Evolutionary conservation across 2,113 vertebrate species (phyloP).

Genomic region (Tyrannus savana): DNA sequence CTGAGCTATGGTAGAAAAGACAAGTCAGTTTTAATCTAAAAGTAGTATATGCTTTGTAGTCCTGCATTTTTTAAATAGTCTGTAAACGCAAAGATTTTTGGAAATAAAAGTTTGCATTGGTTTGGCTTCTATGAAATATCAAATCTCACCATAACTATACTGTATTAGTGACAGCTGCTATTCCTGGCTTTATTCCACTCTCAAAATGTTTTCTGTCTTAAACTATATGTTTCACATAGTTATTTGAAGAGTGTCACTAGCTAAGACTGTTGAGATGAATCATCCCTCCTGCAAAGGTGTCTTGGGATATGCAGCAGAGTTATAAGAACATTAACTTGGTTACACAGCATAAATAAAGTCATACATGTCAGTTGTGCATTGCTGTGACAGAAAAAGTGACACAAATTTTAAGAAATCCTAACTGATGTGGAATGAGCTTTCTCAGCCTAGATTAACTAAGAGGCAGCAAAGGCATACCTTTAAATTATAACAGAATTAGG

Average conservation of each 20-base stretch:
- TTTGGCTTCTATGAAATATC: background rate
- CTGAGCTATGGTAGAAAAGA: background rate
- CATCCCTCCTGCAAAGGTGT: conserved; percentile 30
- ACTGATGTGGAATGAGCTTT: background rate
- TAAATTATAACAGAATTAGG: background rate
- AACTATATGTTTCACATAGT: conserved; percentile 1
- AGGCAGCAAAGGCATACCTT: background rate
- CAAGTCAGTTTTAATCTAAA: background rate
- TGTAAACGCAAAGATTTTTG: background rate
- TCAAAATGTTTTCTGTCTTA: conserved; percentile 1
- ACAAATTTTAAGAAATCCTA: background rate
- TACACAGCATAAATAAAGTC: conserved; percentile 6
- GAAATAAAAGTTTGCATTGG: background rate
- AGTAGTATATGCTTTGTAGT: background rate
- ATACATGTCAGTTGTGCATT: background rate
- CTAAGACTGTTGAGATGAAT: conserved; percentile 20
- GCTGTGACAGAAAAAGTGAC: background rate
- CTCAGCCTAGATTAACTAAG: background rate
- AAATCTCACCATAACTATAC: background rate
- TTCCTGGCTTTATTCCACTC: conserved; percentile 12
- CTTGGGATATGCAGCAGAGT: background rate
- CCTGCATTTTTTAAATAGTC: background rate
- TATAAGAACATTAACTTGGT: background rate
- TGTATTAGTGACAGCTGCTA: conserved; percentile 11
- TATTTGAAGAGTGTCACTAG: conserved; percentile 19